Conservation (phyloP, 2,797 vertebrate species). For the Erethizon dorsatum region DNA sequence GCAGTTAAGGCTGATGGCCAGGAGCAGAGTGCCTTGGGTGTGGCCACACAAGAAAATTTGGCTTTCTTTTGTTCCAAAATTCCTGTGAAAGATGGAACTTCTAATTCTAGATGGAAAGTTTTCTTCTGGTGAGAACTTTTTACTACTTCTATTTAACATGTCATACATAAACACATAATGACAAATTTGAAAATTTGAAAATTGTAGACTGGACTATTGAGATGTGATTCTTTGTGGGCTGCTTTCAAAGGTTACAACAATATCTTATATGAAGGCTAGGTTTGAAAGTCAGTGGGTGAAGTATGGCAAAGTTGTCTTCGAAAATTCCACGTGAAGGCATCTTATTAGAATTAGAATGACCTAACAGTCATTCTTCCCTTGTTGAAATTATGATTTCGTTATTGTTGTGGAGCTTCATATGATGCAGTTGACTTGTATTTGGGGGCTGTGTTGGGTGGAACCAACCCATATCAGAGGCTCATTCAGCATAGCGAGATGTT, state of each 20-base stretch:
- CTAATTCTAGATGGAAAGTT: constrained; percentile 32
- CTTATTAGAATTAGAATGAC: constrained; percentile 38
- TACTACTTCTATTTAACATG: neutral
- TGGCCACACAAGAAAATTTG: neutral
- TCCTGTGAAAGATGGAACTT: neutral
- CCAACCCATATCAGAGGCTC: neutral
- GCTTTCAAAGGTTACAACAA: neutral
- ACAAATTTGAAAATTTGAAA: constrained; percentile 27
- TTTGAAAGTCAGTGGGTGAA: neutral
- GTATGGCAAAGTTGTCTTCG: neutral
- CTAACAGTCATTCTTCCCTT: neutral
- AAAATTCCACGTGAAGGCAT: neutral
- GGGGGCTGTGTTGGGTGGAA: neutral
- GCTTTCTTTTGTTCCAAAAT: constrained; percentile 15
- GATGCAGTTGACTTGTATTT: neutral
- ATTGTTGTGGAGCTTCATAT: neutral
- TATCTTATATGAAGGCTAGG: neutral
- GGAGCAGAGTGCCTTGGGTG: neutral
- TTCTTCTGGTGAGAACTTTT: constrained; percentile 6
- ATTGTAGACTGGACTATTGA: neutral
- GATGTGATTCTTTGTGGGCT: neutral
- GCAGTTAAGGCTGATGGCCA: neutral
- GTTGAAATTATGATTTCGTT: neutral
- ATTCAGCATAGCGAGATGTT: neutral
- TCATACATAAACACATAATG: neutral